phyloP scores from a whole-genome alignment of 2,797 vertebrate species.

The Choloepus didactylus region DNA sequence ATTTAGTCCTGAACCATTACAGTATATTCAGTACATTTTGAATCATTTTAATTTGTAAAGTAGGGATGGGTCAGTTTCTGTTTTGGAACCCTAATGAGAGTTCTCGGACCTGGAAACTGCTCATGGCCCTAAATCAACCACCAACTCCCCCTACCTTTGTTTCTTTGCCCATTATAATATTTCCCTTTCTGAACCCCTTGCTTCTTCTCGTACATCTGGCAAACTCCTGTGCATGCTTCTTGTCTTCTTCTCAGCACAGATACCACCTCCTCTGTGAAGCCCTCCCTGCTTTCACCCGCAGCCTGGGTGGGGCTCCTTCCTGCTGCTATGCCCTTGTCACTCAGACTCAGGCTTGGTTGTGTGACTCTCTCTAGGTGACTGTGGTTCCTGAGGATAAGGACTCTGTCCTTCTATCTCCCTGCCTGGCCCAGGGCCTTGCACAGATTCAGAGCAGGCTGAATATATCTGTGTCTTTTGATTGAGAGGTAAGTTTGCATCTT shows the following conservation, averaged over 20 bases:
- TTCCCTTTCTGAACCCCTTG: neutral
- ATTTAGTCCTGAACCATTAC: no score
- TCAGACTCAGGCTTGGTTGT: neutral
- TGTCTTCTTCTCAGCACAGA: neutral
- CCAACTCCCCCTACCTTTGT: neutral
- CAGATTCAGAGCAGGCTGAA: neutral
- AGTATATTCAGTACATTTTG: neutral
- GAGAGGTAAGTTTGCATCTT: neutral
- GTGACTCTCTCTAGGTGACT: neutral
- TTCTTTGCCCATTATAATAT: no score
- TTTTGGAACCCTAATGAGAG: neutral
- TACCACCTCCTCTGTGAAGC: neutral
- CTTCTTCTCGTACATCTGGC: neutral
- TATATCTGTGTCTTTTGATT: no score
- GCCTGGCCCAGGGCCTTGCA: neutral
- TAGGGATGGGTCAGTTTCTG: neutral
- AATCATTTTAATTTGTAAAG: neutral
- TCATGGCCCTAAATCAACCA: neutral
- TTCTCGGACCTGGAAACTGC: neutral
- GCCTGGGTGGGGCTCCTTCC: neutral
- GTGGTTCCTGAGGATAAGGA: neutral
- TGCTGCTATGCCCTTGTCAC: neutral
- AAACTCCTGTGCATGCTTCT: neutral
- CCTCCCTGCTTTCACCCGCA: neutral
- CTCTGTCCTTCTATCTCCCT: neutral